Evolutionary conservation across 2,888 invertebrate genomes (phyloP), one percentile per base, ranked within the genome.

Genomic region (Drosophila fulvimacula): DNA sequence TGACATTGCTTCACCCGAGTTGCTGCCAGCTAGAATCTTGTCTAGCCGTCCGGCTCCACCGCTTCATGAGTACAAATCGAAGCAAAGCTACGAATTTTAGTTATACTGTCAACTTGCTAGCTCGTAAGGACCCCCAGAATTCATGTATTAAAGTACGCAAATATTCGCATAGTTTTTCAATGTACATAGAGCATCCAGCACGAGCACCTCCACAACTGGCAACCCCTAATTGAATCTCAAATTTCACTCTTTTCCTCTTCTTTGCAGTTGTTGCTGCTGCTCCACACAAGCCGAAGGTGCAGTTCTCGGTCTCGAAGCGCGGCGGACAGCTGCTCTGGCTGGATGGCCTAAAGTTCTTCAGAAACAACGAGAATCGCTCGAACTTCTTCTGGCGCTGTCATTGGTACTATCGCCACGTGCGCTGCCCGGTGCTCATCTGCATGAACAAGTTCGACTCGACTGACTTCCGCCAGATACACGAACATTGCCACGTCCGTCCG

Each of bases 321-420:
- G 92, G 92, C 17, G 92, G 92, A 0, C 92, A 92, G 66, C 71
- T 92, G 9, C 79, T 92, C 5, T 92, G 92, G 88, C 76, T 92
- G 44, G 92, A 92, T 69, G 92, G 92, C 0, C 62, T 92, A 11
- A 92, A 92, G 71, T 92, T 91, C 76, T 92, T 92, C 79, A 90
- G 92, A 2, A 92, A 92, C 63, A 92, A 92, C 65, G 92, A 92
- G 73, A 92, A 92, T 78, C 90, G 92, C 9, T 92, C 91, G 7
- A 92, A 92, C 76, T 76, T 90, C 42, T 92, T 91, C 59, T 92
- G 92, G 92, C 90, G 92, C 44, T 92, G 92, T 36, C 92, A 92
- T 65, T 92, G 92, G 90, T 92, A 92, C 66, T 92, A 92, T 73
- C 88, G 92, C 0, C 90, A 90, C 27, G 90, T 91, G 15, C 90